Percentiles rank a stretch among this genome's conserved stretches.
These are phyloP conservation scores for Agapetus fuscipes DNA, from an alignment of 2,888 invertebrate genomes.

Conservation along the genomic window DNA sequence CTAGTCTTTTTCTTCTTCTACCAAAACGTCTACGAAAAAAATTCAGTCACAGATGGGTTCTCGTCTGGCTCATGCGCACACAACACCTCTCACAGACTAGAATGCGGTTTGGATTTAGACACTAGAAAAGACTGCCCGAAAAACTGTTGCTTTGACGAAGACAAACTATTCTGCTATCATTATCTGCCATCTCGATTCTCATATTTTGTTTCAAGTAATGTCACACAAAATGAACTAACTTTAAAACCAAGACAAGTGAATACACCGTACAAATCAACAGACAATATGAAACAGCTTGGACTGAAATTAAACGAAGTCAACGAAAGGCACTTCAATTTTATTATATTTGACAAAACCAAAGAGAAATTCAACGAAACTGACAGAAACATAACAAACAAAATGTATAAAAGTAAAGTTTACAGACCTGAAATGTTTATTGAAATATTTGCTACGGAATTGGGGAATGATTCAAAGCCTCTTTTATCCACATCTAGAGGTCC, in stretches of 20 bases:
- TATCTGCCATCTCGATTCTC: conserved; percentile 43
- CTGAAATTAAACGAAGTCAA: conserved; percentile 35
- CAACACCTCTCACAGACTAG: conserved; percentile 28
- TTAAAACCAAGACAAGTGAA: conserved; percentile 31
- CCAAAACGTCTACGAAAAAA: conserved; percentile 27
- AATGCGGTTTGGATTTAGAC: conserved; percentile 33
- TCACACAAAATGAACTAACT: too few relatives aligned
- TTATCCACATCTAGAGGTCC: conserved; percentile 16
- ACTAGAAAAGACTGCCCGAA: conserved; percentile 32
- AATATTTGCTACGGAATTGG: conserved; percentile 21
- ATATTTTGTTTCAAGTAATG: conserved; percentile 34
- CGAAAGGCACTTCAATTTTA: conserved; percentile 31
- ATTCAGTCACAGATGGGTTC: conserved; percentile 32
- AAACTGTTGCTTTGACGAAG: conserved; percentile 44
- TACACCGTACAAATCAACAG: conserved; percentile 30
- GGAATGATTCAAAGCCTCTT: conserved; percentile 8
- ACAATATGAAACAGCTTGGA: conserved; percentile 27
- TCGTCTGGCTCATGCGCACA: conserved; percentile 37
- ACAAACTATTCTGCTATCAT: conserved; percentile 39
- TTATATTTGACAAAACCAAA: conserved; percentile 30
- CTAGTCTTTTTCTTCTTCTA: conserved; percentile 33
- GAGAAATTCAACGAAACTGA: conserved; percentile 23
- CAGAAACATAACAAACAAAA: conserved; percentile 27
- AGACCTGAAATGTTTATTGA: conserved; percentile 31
- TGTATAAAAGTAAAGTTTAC: conserved; percentile 29